Evolutionary conservation across 1,140 invertebrate species (phyloP), one percentile per base, ranked within the genome.

Genomic region (Macrosteles quadrilineatus): DNA sequence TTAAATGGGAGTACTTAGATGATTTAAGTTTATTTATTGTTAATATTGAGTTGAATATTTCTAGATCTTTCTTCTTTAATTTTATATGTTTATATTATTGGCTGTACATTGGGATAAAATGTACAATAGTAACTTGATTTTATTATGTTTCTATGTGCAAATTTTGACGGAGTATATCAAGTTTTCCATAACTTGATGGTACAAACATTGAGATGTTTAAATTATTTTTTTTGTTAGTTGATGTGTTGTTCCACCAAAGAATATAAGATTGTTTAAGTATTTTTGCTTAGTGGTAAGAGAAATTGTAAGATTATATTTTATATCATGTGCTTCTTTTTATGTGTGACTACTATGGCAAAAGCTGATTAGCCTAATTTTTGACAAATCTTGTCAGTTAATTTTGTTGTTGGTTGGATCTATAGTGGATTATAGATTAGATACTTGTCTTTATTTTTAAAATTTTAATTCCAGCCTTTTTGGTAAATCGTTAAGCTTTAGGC

Each of bases 1-100:
- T 59, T 59, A 59, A 27, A 14, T 30, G 55, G 55, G 55, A 59
- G 55, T 59, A 59, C 55, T 59, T 59, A 59, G 55, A 29, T 29
- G n/a, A 59, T 29, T 59, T 27, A 59, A 25, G 25, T 59, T 27
- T 27, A 11, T 59, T 59, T 36, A 36, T 36, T 36, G 4, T 36
- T 36, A 6, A 36, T 36, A n/a, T 36, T 14, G 14, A 36, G 32
- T 36, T 36, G 14, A 36, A 4, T 36, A 36, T 36, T 4, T 36
- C 14, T 36, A 36, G 32, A 36, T 36, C 32, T 36, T 36, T 14
- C 32, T 36, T 36, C 32, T 36, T 36, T 36, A 36, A 6, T 36
- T 36, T 36, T 36, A 6, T 36, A 36, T 36, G 32, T 36, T 36
- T 36, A 36, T 36, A 36, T 14, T 36, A 6, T 6, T 36, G 32